Evolutionary conservation across 2,888 invertebrate species (phyloP), one percentile per base, ranked within the genome.

Genomic region (Phengaris arion): DNA sequence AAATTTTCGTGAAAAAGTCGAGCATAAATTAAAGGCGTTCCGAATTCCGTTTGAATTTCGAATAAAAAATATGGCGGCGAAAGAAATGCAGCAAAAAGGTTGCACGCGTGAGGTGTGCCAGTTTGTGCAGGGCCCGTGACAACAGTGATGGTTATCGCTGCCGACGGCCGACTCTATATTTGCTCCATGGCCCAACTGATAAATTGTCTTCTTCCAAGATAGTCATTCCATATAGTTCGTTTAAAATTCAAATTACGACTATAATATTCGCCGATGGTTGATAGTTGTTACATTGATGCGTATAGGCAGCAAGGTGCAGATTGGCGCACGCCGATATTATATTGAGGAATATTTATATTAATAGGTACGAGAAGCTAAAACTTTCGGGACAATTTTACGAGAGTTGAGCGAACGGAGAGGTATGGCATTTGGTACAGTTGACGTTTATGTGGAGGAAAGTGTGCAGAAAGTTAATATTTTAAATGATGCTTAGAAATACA

Each of bases 61-160:
- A 82, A 84, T 82, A 78, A 81, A 79, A 81, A 79, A 77, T 77
- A 79, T 78, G 79, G 79, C 82, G 82, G 79, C 77, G 74, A 80
- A 78, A 80, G 80, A 80, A 79, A 81, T 80, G 78, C 79, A 79
- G 78, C 78, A 84, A 89, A 88, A 90, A 87, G 84, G 82, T 82
- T 91, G 86, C 91, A 90, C 91, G 92, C 90, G 89, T 90, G 87
- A 86, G 83, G 85, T 89, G 86, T 79, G 83, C 86, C 84, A 89
- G 89, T 91, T 89, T 91, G 91, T 89, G 88, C 92, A 90, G 79
- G 77, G 82, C 78, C 92, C 92, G 92, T 92, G 91, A 92, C 92
- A 87, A 84, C 89, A 88, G 91, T 86, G 92, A 91, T 92, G 86
- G 82, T 89, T 91, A 91, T 92, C 90, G 85, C 81, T 82, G 78